Conservation (phyloP, 2,888 invertebrate species). For the Tipula lateralis region DNA sequence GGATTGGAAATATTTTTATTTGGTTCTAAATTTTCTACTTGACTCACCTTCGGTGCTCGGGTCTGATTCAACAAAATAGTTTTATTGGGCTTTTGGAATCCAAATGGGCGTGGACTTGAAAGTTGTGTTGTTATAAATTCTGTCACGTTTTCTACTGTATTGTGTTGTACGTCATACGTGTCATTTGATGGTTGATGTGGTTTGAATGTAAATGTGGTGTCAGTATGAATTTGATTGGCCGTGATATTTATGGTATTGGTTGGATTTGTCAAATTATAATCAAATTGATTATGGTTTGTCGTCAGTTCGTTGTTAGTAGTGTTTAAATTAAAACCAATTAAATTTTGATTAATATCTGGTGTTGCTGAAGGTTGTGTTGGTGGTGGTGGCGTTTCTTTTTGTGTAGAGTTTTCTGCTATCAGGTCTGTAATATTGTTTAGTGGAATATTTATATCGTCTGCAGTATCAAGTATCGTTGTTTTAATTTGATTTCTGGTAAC, state of each 20-base stretch:
- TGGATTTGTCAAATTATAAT: background rate
- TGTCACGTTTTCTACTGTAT: background rate
- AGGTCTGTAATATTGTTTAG: background rate
- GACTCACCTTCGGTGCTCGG: background rate
- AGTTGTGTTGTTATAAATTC: background rate
- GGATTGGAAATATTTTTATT: background rate
- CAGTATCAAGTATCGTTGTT: background rate
- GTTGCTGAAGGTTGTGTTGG: background rate
- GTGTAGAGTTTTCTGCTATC: background rate
- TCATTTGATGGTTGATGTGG: background rate
- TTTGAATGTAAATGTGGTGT: background rate
- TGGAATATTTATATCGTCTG: background rate
- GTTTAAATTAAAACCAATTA: background rate
- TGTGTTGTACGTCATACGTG: background rate
- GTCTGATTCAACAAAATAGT: background rate
- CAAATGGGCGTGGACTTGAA: background rate
- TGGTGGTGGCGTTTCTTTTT: background rate
- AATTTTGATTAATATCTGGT: background rate
- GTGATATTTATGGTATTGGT: background rate
- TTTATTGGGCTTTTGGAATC: background rate
- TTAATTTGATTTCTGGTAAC: background rate
- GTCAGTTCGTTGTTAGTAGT: constrained; percentile 2
- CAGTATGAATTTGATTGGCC: background rate
- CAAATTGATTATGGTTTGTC: background rate
- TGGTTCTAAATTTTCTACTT: constrained; percentile 6